phyloP scores from a whole-genome alignment of 1,140 invertebrate genomes.

The Apis florea region DNA sequence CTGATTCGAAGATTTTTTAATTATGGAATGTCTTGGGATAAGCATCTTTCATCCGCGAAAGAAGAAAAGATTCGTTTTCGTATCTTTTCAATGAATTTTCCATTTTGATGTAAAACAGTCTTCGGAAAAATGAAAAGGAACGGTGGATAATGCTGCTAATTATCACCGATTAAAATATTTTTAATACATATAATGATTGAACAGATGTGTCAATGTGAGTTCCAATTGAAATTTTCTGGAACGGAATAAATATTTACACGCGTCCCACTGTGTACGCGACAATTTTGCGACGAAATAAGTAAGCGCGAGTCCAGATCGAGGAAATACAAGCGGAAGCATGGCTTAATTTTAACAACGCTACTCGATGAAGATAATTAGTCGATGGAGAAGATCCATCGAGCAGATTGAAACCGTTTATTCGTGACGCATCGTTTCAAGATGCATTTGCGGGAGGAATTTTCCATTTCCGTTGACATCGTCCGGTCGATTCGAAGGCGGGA shows the following conservation, averaged over 20 bases:
- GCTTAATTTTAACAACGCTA: constrained; percentile 7
- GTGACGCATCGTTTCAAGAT: background rate
- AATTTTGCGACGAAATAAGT: constrained; percentile 36
- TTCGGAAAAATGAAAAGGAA: too few species aligned
- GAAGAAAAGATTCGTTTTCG: too few species aligned
- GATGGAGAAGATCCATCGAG: background rate
- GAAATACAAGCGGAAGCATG: background rate
- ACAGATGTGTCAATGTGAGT: too few species aligned
- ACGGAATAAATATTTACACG: background rate
- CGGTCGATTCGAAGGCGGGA: background rate
- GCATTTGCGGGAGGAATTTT: too few species aligned
- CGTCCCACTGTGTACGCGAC: background rate
- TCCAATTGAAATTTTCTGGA: background rate
- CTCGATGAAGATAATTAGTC: constrained; percentile 20
- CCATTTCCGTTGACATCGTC: background rate
- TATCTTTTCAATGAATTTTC: too few species aligned
- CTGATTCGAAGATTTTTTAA: background rate
- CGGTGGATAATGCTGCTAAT: too few species aligned
- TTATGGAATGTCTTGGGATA: background rate
- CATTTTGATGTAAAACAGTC: too few species aligned
- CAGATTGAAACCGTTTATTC: background rate
- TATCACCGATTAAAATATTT: too few species aligned
- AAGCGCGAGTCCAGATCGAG: background rate
- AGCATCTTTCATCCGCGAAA: too few species aligned
- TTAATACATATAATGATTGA: too few species aligned